Evolutionary conservation across 2,113 vertebrate species (phyloP), one percentile per base, ranked within the genome.

Genomic region (Aleadryas rufinucha): DNA sequence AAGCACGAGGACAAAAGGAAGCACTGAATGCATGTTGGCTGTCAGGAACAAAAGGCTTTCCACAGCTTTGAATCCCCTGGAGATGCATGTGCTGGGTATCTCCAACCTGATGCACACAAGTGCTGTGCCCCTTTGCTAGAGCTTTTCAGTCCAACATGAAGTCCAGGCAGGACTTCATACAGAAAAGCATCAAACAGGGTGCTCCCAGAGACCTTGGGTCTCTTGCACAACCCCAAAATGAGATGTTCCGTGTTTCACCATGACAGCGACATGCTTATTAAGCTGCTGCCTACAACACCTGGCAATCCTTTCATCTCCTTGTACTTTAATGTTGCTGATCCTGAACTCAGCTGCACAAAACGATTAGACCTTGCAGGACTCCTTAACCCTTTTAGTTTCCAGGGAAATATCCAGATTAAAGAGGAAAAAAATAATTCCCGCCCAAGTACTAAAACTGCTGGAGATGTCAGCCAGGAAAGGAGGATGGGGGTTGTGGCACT

Each of bases 1-100:
- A 60, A 74, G 75, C 41, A 75, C 61, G 72, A 72, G 82, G 78
- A 90, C 71, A 95, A 95, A 96, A 61, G 85, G 37, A 77, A 94
- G 70, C 72, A 87, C 28, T 76, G 27, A 96, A 91, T 56, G 70
- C 53, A 54, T 13, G 35, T 1, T 23, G 57, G 60, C 56, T 84
- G 65, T 66, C 69, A 60, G 78, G 70, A 94, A 66, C 42, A 88
- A 83, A 95, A 88, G 66, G 54, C 50, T 92, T 69, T 72, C 82
- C 18, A 49, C 61, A 90, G 83, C 53, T 94, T 53, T 13, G 4
- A 54, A 79, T 13, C 50, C 75, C 84, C 84, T 1, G 1, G 50
- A 75, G 81, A 35, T 6, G 57, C 0, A 0, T 8, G 31, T 1
- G 5, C 53, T 77, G 37, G 0, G 39, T 12, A 16, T 37, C 79